Base-by-base conservation (phyloP, 2,888 invertebrate species). In the Latheticus oryzae region DNA sequence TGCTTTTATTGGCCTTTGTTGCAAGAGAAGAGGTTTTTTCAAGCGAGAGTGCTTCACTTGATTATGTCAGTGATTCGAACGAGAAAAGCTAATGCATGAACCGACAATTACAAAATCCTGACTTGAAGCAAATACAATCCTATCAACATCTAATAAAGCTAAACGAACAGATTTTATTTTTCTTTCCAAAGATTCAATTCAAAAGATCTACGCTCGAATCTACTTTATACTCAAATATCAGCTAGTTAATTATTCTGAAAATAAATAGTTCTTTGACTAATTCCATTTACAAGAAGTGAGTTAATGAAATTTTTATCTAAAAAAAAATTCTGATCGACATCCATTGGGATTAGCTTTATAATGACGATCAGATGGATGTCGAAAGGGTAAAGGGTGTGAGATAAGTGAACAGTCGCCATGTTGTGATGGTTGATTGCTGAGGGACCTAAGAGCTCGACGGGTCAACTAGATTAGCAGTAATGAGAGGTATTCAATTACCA, bases 401-500 rank as follows among this genome's bases (percentile, higher is more conserved):
- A 11, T 26, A 40, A 51, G 42, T 52, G 52, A 42, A 33, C 32
- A 42, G 42, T 30, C 24, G 52, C 40, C 33, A 42, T 63, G 62
- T 60, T 60, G 61, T 60, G 57, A 56, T 33, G 61, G 58, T 57
- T 66, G 67, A 68, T 68, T 67, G 67, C 62, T 61, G 40, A 58
- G 67, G 67, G 65, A 66, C 28, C 62, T 63, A 64, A 62, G 61
- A 62, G 15, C 42, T 15, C 37, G 11, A n/a, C 60, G 63, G 65
- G 64, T 66, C 68, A 67, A 63, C 64, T 58, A 60, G 65, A 68
- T 68, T 68, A 66, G 62, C 59, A 60, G 64, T 67, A 67, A 68
- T 66, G 67, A 67, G 66, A 58, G 62, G 63, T 65, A 67, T 68
- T 68, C 68, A 68, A 66, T 68, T 65, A 66, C 65, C 63, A 67